Base-by-base conservation (phyloP, 2,888 invertebrate genomes). In the Tipula vernalis region DNA sequence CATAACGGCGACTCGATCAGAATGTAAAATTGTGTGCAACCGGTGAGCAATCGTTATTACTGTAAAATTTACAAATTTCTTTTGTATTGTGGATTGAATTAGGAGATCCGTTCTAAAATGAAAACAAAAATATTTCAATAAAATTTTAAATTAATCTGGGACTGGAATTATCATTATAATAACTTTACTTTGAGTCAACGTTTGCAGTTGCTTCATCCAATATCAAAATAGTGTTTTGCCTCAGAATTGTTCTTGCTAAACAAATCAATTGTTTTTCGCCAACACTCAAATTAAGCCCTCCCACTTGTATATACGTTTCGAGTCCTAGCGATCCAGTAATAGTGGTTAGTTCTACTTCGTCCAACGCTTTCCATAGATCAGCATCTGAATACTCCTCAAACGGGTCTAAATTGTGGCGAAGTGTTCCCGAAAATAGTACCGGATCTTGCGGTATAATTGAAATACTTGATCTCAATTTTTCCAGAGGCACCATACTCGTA, bases 21-120 rank as follows among this genome's bases (percentile, higher is more conserved):
- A 96, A 91, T 97, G 96, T 94, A 97, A 97, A 89, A 97, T 95
- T 8, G 97, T 97, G 90, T 97, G 94, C 15, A 97, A 93, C 83
- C 97, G 93, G 91, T 97, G 97, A 13, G 97, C 97, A 83, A 97
- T 96, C 0, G 96, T 97, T 83, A 97, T 91, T 13, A 97, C 96
- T 0, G 96, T 96, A 91, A 96, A 96, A 71, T 94, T 91, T 1
- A 92, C 92, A 90, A 97, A 97, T 89, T 95, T 94, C 51, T 92
- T 92, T 87, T 96, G 92, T 86, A 97, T 96, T 0, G 96, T 96
- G 89, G 92, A 93, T 91, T 96, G 96, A 89, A 97, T 96, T 87
- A 96, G 92, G 87, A 93, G 93, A 90, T 96, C 96, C 28, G 96
- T 96, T 89, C 83, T 86, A 86, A 86, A 86, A 86, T 57, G 6